Base-by-base conservation (phyloP, 2,888 invertebrate species). In the Prenolepis imparis region DNA sequence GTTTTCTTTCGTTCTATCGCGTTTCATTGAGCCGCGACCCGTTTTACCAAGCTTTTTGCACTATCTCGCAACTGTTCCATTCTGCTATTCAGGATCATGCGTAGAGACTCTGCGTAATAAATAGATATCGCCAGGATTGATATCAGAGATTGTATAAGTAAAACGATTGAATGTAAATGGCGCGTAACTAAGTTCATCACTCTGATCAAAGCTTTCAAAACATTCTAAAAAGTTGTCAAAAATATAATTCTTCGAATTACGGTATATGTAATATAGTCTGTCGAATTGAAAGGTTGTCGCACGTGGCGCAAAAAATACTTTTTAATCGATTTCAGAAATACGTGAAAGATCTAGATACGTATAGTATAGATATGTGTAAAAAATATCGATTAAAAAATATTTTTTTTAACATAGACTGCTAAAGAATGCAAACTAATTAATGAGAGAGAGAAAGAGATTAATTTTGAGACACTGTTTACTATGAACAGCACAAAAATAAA, bases 1-100 rank as follows among this genome's bases (percentile, higher is more conserved):
- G 89, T 89, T 89, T 85, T 73, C 63, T 83, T 87, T 80, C 68
- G 70, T 82, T 87, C 88, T 89, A 86, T 89, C 86, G 83, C 83
- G 84, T 87, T 86, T 87, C 87, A 89, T 89, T 89, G 86, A 87
- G 83, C 28, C 59, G 28, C 81, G 63, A 68, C 66, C 61, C 55
- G 83, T 88, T 87, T 88, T 82, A 75, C 78, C 85, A 59, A 86
- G 66, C 32, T 61, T 63, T 72, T 80, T 67, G 18, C 36, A n/a
- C 28, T 67, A 48, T 55, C 48, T 36, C 57, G 12, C 61, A 64
- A 63, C 61, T 66, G 64, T 78, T 57, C 44, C 82, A 63, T 73
- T 82, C 67, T 55, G 82, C 75, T 77, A 68, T 63, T 82, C 44
- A 32, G 59, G 59, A 70, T 70, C 21, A 59, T 70, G 24, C 70